Evolutionary conservation across 2,113 vertebrate species (phyloP), one percentile per base, ranked within the genome.

Genomic region (Sciurus niger): DNA sequence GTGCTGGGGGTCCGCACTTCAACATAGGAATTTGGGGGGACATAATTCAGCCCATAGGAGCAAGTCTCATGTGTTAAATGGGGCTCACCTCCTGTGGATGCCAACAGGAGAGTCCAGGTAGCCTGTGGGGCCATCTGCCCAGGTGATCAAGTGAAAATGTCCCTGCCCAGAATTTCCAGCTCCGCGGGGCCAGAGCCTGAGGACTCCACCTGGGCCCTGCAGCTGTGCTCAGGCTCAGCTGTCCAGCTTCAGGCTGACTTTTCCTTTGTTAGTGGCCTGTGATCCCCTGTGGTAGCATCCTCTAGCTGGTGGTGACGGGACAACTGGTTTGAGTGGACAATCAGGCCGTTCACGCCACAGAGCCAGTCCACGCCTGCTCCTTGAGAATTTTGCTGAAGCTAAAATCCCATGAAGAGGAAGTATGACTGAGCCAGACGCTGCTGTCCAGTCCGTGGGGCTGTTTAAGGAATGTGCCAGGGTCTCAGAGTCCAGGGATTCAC

Each of bases 51-150:
- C 32, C 24, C 67, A 24, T 12, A 12, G 17, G 48, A 79, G 18
- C 25, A 53, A 30, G 96, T 98, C 97, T 76, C 68, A 93, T 58
- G 22, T 73, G 97, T 98, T 98, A 97, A 97, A 97, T 98, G 94
- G 98, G 97, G 98, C 96, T 98, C 98, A 97, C 97, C 97, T 78
- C 97, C 97, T 98, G 74, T 74, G 82, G 95, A 96, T 93, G 67
- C 84, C 17, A 0, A n/a, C 91, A n/a, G 48, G 17, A 58, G 10
- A 6, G 32, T 51, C 65, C 1, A 1, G 63, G 10, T 48, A 37
- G 48, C 1, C 1, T 1, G n/a, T 3, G 22, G 53, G 17, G n/a
- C 7, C 32, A 3, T 51, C n/a, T 46, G 77, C 55, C 43, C 6
- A 37, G 28, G 53, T 6, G 14, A 20, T 12, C 74, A 28, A 8